phyloP scores from a whole-genome alignment of 2,797 vertebrate genomes.

The Malacoctenus gilli region DNA sequence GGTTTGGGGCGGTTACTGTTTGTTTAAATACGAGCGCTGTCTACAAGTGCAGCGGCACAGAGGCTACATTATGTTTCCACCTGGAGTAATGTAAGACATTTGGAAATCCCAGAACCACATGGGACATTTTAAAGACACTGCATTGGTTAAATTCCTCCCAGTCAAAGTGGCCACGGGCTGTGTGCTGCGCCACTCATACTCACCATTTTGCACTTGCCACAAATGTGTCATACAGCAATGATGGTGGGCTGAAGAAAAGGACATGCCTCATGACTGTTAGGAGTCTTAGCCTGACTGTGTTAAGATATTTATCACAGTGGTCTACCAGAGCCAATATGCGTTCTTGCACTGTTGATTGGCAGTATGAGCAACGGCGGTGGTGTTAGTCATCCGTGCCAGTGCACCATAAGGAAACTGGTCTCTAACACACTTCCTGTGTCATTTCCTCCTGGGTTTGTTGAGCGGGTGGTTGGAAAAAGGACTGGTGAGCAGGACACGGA shows the following conservation, averaged over 20 bases:
- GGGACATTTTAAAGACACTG: slow-evolving; percentile 3
- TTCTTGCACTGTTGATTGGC: slow-evolving; percentile 42
- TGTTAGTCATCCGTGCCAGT: slow-evolving; percentile 45
- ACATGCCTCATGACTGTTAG: slow-evolving; percentile 26
- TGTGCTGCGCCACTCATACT: not conserved
- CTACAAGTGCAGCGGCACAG: slow-evolving; percentile 24
- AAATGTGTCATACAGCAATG: slow-evolving; percentile 27
- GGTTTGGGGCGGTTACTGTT: slow-evolving; percentile 28
- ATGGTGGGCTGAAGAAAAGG: slow-evolving; percentile 4
- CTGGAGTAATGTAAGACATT: not conserved
- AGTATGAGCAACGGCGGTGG: slow-evolving; percentile 38
- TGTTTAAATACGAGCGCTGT: slow-evolving; percentile 27
- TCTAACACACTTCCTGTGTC: slow-evolving; percentile 76
- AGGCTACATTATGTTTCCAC: slow-evolving; percentile 35
- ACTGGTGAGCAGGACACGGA: slow-evolving; percentile 17
- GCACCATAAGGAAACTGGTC: slow-evolving; percentile 76
- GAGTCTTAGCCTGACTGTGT: slow-evolving; percentile 23
- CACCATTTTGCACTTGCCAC: slow-evolving; percentile 17
- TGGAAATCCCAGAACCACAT: slow-evolving; percentile 17
- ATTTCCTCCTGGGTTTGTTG: slow-evolving; percentile 75
- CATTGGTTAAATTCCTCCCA: slow-evolving; percentile 1
- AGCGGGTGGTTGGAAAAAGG: slow-evolving; percentile 45
- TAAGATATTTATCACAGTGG: slow-evolving; percentile 35
- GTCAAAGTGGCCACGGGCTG: not conserved
- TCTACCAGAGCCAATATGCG: slow-evolving; percentile 6